Percentiles rank a stretch among this genome's conserved stretches.
phyloP scores from a whole-genome alignment of 1,140 invertebrate species.

The Bombus superbus region DNA sequence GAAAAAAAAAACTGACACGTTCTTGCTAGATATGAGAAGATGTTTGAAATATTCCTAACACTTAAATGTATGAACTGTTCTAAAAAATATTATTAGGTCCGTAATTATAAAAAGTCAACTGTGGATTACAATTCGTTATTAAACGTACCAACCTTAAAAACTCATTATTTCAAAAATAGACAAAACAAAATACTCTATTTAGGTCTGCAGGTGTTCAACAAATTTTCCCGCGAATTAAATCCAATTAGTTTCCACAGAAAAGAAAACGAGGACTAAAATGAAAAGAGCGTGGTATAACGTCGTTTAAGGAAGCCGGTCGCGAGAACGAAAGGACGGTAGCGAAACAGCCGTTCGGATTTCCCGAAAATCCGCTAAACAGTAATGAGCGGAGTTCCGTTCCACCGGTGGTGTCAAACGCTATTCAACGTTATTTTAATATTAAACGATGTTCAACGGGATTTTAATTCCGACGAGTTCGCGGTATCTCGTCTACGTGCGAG shows the following conservation, averaged over 20 bases:
- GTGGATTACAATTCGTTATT: no score
- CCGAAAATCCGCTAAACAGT: neutral
- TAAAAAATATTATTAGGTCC: no score
- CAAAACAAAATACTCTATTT: no score
- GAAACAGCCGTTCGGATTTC: neutral
- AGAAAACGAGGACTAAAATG: neutral
- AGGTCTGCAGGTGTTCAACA: no score
- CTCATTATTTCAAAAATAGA: no score
- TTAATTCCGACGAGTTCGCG: slow-evolving; percentile 22
- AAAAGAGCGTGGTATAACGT: neutral
- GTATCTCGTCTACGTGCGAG: neutral
- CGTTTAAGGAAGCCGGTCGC: neutral
- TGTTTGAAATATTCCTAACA: no score
- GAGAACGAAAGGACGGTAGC: neutral
- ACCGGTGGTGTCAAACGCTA: slow-evolving; percentile 3
- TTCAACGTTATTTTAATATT: slow-evolving; percentile 55
- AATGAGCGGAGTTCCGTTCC: neutral
- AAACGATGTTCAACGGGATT: slow-evolving; percentile 24
- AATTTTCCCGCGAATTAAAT: neutral
- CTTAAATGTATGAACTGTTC: no score
- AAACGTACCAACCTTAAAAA: no score
- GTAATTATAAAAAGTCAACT: no score
- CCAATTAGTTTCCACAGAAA: neutral
- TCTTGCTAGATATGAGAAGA: no score
- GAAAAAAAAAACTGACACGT: no score